These are phyloP conservation scores for Scelioninae gen. 1 DNA, from an alignment of 2,888 invertebrate genomes.

Conservation along the genomic window DNA sequence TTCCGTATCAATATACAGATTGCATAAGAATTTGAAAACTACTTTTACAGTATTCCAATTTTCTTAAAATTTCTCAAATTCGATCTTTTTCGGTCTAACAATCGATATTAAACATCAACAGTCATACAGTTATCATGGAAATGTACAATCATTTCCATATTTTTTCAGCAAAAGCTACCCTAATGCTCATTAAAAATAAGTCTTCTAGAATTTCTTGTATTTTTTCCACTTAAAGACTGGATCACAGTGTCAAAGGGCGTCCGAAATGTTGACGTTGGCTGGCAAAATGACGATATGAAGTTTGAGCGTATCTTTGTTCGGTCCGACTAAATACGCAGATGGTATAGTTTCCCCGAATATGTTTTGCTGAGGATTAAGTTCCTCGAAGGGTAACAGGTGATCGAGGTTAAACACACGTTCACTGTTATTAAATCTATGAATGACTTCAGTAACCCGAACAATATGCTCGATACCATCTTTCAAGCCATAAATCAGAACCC, in stretches of 20 bases:
- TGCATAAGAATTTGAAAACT: too few relatives aligned
- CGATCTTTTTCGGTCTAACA: neutral
- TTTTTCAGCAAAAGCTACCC: neutral
- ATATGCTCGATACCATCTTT: conserved; percentile 92
- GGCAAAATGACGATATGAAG: conserved; percentile 92
- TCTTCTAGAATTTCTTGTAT: conserved; percentile 44
- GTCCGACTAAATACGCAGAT: conserved; percentile 87
- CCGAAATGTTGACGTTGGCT: conserved; percentile 83
- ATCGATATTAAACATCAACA: neutral
- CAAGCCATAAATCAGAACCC: conserved; percentile 90
- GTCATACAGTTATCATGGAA: neutral
- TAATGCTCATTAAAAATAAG: conserved; percentile 27
- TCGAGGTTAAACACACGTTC: conserved; percentile 90
- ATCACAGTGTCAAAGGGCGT: conserved; percentile 79
- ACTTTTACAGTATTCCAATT: too few relatives aligned
- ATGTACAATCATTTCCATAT: neutral
- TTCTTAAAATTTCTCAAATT: too few relatives aligned
- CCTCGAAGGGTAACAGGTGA: conserved; percentile 91
- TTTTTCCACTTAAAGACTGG: conserved; percentile 63
- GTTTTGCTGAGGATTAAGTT: conserved; percentile 87
- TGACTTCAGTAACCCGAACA: conserved; percentile 88
- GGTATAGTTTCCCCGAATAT: conserved; percentile 70
- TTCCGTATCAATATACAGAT: too few relatives aligned
- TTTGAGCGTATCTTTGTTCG: conserved; percentile 89
- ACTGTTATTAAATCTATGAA: conserved; percentile 89